Base-by-base conservation (phyloP, 2,888 invertebrate species). In the Temnothorax ravouxi region DNA sequence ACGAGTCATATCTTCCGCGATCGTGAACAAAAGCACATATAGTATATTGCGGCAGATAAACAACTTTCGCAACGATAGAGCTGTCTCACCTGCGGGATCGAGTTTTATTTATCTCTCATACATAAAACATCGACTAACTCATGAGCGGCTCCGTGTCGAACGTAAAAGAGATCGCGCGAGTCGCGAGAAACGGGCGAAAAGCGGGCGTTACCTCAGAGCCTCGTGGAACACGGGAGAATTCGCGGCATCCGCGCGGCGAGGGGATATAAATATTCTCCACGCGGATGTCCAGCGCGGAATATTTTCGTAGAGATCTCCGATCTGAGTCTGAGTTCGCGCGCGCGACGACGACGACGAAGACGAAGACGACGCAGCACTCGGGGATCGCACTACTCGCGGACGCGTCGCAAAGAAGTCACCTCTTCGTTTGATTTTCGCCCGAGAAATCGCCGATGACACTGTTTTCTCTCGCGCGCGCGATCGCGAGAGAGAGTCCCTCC, bases 211-310 rank as follows among this genome's bases (percentile, higher is more conserved):
- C 15, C 77, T 44, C 69, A 3, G 34, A 34, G 69, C n/a, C 77
- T 44, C 76, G 25, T 15, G 54, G n/a, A 18, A 52, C 52, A 41
- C 41, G 34, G 13, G 44, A 34, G 74, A 56, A 56, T 72, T 59
- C 38, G 52, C 79, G 41, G 52, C 41, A 62, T 52, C 41, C 61
- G 21, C 54, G 29, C 52, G 52, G 15, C 8, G 6, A 13, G 34
- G 34, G 9, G 56, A 79, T 79, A 74, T 74, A 79, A 79, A 79
- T 79, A 79, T 79, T 79, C 59, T 3, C 44, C 56, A 56, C 83
- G 81, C 82, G 52, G 75, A 38, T 64, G 52, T 62, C 64, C 80
- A 76, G 13, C 47, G 41, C 66, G 64, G 56, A 66, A 66, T 79
- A 59, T 83, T 82, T 54, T 66, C 66, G 47, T 5, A 44, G 34